phyloP scores from a whole-genome alignment of 2,797 vertebrate genomes.

The Chloroceryle amazona region DNA sequence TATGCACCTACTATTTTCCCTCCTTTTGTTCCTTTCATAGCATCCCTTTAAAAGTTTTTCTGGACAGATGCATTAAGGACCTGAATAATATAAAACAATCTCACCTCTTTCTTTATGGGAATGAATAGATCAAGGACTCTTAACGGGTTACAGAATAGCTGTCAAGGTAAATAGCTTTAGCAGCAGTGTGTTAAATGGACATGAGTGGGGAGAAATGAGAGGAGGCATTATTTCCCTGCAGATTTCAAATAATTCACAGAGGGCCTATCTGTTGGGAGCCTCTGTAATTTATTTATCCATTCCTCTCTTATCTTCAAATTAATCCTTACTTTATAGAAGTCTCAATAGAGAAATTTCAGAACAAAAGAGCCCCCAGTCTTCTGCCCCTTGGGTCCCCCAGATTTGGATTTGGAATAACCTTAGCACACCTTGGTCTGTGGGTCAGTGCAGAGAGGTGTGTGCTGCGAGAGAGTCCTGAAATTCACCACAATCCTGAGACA shows the following conservation, averaged over 20 bases:
- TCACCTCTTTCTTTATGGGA: background rate
- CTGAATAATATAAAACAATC: background rate
- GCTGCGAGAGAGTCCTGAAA: background rate
- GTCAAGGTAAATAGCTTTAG: conserved; percentile 61
- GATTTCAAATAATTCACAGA: conserved; percentile 60
- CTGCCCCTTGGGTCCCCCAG: background rate
- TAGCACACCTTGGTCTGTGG: background rate
- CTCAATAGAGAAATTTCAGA: background rate
- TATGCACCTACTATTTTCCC: background rate
- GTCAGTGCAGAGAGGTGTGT: background rate
- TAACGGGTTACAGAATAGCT: conserved; percentile 65
- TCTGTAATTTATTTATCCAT: conserved; percentile 51
- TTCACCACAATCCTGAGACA: background rate
- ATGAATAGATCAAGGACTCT: conserved; percentile 64
- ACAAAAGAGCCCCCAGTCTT: background rate
- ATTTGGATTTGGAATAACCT: background rate
- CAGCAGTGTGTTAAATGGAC: conserved; percentile 63
- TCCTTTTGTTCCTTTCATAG: conserved; percentile 12
- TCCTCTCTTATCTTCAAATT: conserved; percentile 39
- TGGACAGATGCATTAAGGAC: conserved; percentile 16
- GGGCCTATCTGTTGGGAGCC: conserved; percentile 33
- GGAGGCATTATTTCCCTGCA: conserved; percentile 64
- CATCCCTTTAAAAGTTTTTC: conserved; percentile 20
- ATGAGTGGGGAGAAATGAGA: conserved; percentile 60
- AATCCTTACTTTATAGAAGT: conserved; percentile 6